Base-by-base conservation (phyloP, 92 coral and sea anemone genomes). In the Galaxea fascicularis region DNA sequence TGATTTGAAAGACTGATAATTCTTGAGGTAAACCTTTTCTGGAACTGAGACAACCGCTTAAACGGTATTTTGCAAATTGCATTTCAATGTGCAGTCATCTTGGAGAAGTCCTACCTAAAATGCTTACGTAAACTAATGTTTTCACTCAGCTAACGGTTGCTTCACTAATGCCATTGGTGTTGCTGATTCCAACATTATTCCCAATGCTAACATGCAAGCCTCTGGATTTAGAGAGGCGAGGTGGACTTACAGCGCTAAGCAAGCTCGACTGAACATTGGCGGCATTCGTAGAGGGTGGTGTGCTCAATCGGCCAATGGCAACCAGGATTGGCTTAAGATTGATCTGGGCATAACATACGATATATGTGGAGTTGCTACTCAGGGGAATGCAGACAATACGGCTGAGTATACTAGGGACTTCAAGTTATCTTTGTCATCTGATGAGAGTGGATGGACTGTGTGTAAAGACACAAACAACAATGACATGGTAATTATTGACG, bases 251-350 rank as follows among this genome's bases (percentile, higher is more conserved):
- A 35, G 41, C 2, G 54, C 74, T 12, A 15, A 15, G 15, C 15
- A 26, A 20, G 77, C 60, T 13, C 77, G 77, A 1, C 77, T 73
- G 0, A 30, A 73, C 62, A 24, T 29, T 24, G 35, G 29, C 41
- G 12, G 30, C 2, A 49, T 7, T 17, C 26, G 65, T 0, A 6
- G 13, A 24, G 76, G 62, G 0, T 73, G 77, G 77, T 73, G 77
- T 14, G 18, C 77, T 4, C 59, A 29, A 51, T 7, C 10, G 14
- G 20, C 10, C 9, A 17, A 20, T 39, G 57, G 62, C 20, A 73
- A 5, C 18, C 21, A 73, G 20, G 77, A 73, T 62, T 73, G 77
- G 77, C 77, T 73, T 0, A 59, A 47, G 27, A 21, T 73, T 8
- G 77, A 73, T 18, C 28, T 73, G 5, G 62, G 59, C 12, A 49